Conservation (phyloP, 2,113 vertebrate genomes). For the Okapia johnstoni region DNA sequence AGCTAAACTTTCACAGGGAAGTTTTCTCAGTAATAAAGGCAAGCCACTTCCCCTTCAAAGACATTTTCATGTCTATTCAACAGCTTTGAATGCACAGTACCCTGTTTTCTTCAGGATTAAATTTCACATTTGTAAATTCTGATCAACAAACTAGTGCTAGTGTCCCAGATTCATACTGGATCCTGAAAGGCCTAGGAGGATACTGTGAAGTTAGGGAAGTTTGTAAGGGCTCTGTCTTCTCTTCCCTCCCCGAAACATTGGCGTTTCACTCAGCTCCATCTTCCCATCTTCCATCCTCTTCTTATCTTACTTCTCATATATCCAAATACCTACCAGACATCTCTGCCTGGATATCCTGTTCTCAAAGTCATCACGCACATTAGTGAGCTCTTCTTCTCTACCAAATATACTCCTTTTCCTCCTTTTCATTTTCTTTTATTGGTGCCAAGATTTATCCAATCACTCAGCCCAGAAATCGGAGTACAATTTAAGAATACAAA, state of each 20-base stretch:
- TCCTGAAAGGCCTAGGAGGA: not conserved
- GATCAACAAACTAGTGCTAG: not conserved
- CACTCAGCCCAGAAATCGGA: not conserved
- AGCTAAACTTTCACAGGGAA: not conserved
- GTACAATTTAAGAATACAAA: not conserved
- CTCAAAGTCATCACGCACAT: not conserved
- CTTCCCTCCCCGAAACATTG: not conserved
- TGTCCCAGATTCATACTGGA: not conserved
- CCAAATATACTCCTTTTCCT: not conserved
- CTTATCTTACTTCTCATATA: not conserved
- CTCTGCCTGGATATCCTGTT: not conserved
- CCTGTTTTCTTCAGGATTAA: constrained; percentile 22
- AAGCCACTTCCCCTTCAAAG: constrained; percentile 30
- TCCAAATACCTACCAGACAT: not conserved
- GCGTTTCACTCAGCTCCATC: not conserved
- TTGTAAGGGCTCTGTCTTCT: not conserved
- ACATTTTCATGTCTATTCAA: constrained; percentile 11
- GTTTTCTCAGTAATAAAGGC: constrained; percentile 21
- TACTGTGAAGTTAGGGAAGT: not conserved
- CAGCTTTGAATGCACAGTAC: not conserved
- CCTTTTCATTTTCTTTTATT: not conserved
- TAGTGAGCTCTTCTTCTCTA: not conserved
- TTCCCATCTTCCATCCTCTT: not conserved
- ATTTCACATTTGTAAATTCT: not conserved
- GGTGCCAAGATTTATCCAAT: not conserved